Conservation (phyloP, 2,888 invertebrate species). For the Lucinisca nassula region DNA sequence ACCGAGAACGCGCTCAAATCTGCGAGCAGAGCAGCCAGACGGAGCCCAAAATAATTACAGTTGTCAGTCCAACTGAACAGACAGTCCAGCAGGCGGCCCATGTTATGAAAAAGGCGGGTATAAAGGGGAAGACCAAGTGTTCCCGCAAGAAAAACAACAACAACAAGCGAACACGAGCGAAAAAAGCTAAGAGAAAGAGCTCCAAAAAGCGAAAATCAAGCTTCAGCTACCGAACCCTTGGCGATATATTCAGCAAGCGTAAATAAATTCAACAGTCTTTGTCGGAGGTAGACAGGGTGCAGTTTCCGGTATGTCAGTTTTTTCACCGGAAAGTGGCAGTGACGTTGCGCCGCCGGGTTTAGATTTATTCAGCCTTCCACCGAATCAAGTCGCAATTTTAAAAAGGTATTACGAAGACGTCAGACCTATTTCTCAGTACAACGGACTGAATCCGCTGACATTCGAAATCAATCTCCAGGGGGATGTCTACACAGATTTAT, state of each 20-base stretch:
- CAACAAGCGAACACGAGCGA: background rate
- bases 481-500: conserved; percentile 4
- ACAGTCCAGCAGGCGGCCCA: background rate
- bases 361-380: background rate
- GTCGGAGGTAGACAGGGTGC: background rate
- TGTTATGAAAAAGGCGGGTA: conserved; percentile 1
- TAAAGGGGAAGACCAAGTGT: background rate
- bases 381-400: conserved; percentile 1
- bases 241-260: background rate
- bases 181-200: background rate
- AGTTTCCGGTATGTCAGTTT: background rate
- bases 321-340: conserved; percentile 3
- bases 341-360: background rate
- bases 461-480: background rate
- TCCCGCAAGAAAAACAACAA: background rate
- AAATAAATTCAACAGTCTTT: background rate
- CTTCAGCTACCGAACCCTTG: conserved; percentile 10
- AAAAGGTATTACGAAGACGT: conserved; percentile 4
- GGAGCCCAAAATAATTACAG: background rate
- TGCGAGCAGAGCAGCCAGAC: background rate
- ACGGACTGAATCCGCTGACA: background rate
- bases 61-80: background rate
- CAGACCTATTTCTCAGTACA: background rate
- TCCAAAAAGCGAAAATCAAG: too few species aligned
- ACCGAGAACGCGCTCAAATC: background rate